These are phyloP conservation scores for Tetramorium bicarinatum DNA, from an alignment of 2,888 invertebrate species.

Conservation along the genomic window DNA sequence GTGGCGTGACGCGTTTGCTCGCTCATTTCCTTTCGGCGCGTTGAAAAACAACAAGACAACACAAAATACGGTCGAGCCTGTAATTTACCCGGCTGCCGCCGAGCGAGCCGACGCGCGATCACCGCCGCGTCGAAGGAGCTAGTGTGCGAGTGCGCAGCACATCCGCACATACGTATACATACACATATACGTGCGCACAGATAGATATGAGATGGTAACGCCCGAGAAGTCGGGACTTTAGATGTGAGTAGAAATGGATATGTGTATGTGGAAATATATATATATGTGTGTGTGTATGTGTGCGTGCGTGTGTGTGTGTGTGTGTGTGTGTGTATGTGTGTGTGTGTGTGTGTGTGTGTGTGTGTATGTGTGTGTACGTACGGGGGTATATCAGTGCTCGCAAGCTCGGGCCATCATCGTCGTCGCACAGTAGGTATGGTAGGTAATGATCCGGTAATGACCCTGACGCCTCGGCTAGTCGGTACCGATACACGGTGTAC, in stretches of 20 bases:
- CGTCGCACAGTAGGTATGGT: constrained; percentile 85
- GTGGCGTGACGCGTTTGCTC: constrained; percentile 87
- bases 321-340: background rate
- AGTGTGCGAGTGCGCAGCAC: constrained; percentile 35
- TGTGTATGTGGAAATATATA: background rate
- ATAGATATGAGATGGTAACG: constrained; percentile 35
- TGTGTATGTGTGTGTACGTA: background rate
- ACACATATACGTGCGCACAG: constrained; percentile 18
- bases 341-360: background rate
- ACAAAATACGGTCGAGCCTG: constrained; percentile 85
- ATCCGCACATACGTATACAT: background rate
- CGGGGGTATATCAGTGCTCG: constrained; percentile 34
- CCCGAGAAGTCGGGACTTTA: constrained; percentile 25
- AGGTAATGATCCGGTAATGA: constrained; percentile 86
- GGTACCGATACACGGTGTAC: constrained; percentile 64
- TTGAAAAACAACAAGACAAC: constrained; percentile 87
- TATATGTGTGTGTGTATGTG: background rate
- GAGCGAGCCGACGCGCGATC: constrained; percentile 79
- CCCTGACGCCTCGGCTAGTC: constrained; percentile 83
- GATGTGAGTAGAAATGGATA: constrained; percentile 10
- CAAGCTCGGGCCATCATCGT: constrained; percentile 74
- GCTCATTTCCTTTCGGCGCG: constrained; percentile 87
- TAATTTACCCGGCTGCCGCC: constrained; percentile 86
- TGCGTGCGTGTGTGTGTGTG: constrained; percentile 5
- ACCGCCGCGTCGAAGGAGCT: constrained; percentile 44